Evolutionary conservation across 92 coral and sea anemone genomes (phyloP), one percentile per base, ranked within the genome.

Genomic region (Palythoa grandis): DNA sequence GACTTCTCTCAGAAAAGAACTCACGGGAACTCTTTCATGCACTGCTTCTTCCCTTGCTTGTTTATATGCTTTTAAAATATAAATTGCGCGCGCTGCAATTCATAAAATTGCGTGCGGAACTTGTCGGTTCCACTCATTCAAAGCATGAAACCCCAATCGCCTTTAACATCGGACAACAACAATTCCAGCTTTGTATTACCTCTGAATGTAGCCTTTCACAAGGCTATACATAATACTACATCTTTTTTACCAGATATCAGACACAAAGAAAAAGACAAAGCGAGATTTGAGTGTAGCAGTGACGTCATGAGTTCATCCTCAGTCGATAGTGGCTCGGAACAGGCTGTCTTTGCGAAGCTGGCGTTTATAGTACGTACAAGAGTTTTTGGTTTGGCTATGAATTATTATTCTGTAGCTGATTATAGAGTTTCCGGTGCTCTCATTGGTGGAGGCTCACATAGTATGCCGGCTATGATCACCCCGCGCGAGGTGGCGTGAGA

Each of bases 131-230:
- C 29, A n/a, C 7, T 15, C 69, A 9, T 2, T 63, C 77, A 72
- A 72, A 37, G 2, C 12, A 19, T 3, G 20, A 22, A 22, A 19
- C 11, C 22, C 25, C 9, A 63, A 5, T 8, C 11, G 24, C 22
- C 10, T 60, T n/a, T 19, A n/a, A n/a, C 35, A n/a, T 69, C 19
- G 40, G 7, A 25, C 23, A 69, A 29, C 24, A 11, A 29, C 39
- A 69, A 69, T 7, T 13, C 40, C 24, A 22, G 47, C 74, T 12
- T 25, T 69, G 13, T 29, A 25, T 69, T 88, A 94, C 98, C 93
- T 94, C 54, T 93, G 85, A 53, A 87, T 83, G 87, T 94, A 94
- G 89, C 98, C 98, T 86, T 90, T 94, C 15, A 94, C 89, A 82
- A 94, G 88, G 88, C 98, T 89, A 86, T 94, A 94, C 98, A 94